Conservation (phyloP, 2,797 vertebrate genomes). For the Neosalanx taihuensis region DNA sequence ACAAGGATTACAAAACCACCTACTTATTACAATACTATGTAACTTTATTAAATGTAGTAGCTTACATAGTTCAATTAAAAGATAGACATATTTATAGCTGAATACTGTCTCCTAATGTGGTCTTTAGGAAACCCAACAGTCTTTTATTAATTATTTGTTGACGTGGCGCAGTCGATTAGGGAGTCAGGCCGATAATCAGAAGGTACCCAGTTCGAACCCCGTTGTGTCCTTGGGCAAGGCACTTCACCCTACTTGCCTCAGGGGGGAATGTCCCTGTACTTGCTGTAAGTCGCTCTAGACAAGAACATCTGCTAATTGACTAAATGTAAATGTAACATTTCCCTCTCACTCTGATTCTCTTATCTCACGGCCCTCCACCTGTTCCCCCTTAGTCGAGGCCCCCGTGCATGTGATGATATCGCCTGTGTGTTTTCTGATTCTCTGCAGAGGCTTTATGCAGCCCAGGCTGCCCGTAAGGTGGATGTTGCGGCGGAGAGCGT, state of each 20-base stretch:
- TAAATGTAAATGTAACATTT: neutral
- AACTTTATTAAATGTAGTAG: too few relatives aligned
- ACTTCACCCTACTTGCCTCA: too few relatives aligned
- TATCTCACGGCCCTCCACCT: neutral
- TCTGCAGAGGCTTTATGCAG: conserved; percentile 87
- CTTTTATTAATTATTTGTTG: neutral
- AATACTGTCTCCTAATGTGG: too few relatives aligned
- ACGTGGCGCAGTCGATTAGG: too few relatives aligned
- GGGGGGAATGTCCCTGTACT: too few relatives aligned
- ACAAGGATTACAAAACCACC: neutral
- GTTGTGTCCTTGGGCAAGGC: too few relatives aligned
- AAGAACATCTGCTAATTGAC: too few relatives aligned
- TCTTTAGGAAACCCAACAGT: neutral
- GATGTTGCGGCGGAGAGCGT: conserved; percentile 57
- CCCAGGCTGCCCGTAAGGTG: conserved; percentile 83
- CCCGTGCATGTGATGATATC: conserved; percentile 34
- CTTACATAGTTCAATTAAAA: too few relatives aligned
- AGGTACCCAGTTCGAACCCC: too few relatives aligned
- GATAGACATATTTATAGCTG: too few relatives aligned
- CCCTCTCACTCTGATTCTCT: neutral
- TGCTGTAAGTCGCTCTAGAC: too few relatives aligned
- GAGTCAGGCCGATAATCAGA: too few relatives aligned
- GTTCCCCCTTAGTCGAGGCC: neutral
- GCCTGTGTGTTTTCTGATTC: conserved; percentile 51
- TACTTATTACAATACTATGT: neutral